These are phyloP conservation scores for Macrotus californicus DNA, from an alignment of 2,113 vertebrate genomes.

Conservation along the genomic window DNA sequence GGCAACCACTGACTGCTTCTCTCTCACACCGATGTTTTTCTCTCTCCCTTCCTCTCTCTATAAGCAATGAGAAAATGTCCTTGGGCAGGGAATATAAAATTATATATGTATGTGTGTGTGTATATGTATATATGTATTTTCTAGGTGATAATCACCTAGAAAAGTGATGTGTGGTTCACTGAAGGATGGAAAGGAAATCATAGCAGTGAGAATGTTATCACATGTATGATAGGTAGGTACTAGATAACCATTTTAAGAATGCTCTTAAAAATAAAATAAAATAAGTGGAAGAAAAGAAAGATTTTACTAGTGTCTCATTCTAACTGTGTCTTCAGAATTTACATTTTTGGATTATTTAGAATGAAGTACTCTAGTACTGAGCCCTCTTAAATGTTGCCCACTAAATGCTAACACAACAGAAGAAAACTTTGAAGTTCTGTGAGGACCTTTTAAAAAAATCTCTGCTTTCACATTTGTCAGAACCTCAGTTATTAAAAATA, in stretches of 20 bases:
- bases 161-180: background rate
- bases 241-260: conserved; percentile 7
- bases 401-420: background rate
- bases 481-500: background rate
- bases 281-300: background rate
- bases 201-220: background rate
- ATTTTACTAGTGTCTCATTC: background rate
- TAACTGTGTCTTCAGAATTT: background rate
- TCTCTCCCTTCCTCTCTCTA: background rate
- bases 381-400: background rate
- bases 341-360: background rate
- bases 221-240: background rate
- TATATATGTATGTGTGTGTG: background rate
- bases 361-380: background rate
- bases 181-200: background rate
- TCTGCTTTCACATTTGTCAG: background rate
- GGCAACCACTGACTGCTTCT: background rate
- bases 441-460: background rate
- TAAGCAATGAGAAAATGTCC: background rate
- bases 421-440: background rate
- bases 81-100: background rate
- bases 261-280: background rate
- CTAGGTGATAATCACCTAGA: background rate
- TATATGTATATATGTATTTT: too few relatives aligned
- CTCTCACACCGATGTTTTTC: background rate